Conservation (phyloP, 1,140 invertebrate species). For the Pseudomyrmex dendroicus region DNA sequence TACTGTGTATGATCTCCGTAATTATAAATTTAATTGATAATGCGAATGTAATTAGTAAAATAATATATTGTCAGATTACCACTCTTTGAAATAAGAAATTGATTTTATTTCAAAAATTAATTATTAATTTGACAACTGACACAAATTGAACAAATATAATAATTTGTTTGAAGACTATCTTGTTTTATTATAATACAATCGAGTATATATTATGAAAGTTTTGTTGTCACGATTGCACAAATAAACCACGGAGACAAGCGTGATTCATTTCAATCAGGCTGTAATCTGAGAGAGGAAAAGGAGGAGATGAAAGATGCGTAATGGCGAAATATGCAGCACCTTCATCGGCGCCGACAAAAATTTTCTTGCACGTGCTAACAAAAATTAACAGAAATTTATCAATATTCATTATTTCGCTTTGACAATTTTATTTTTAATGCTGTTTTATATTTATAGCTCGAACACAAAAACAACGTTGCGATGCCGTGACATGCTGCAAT, state of each 20-base stretch:
- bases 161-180: background rate
- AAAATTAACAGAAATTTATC: background rate
- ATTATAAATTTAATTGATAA: conserved; percentile 9
- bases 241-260: conserved; percentile 37
- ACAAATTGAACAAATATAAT: too few species aligned
- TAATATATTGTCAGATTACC: background rate
- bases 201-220: background rate
- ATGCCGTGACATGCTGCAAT: background rate
- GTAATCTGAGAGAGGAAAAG: conserved; percentile 23
- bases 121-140: too few species aligned
- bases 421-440: background rate
- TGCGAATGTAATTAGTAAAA: background rate
- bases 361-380: background rate
- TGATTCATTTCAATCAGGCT: conserved; percentile 52
- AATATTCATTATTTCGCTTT: too few species aligned
- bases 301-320: conserved; percentile 20
- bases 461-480: background rate
- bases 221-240: background rate
- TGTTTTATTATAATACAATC: background rate
- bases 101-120: too few species aligned
- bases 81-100: too few species aligned
- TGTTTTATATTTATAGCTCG: too few species aligned
- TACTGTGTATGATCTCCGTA: background rate
- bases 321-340: background rate
- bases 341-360: conserved; percentile 38